These are phyloP conservation scores for Prietella phreatophila DNA, from an alignment of 2,113 vertebrate genomes.

Conservation along the genomic window DNA sequence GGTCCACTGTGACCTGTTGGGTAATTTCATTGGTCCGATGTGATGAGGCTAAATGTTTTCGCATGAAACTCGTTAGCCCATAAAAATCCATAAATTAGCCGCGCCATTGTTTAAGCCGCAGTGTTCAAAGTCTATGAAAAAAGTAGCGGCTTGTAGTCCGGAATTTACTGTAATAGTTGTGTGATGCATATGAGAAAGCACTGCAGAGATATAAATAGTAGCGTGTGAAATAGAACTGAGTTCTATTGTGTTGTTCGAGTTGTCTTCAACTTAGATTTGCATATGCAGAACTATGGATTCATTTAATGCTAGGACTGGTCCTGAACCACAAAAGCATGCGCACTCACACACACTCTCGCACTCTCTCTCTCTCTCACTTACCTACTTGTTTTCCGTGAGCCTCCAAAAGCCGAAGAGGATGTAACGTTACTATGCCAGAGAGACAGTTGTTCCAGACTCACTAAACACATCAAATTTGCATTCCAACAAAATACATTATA, in stretches of 20 bases:
- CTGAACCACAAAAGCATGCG: background rate
- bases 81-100: no score
- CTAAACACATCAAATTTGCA: background rate
- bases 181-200: background rate
- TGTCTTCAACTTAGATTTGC: background rate
- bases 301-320: background rate
- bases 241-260: background rate
- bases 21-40: no score
- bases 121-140: no score
- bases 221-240: background rate
- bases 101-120: no score
- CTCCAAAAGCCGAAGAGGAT: background rate
- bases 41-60: no score
- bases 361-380: no score
- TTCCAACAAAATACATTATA: background rate
- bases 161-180: no score
- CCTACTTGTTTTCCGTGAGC: background rate
- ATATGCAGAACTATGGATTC: slow-evolving; percentile 1
- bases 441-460: background rate
- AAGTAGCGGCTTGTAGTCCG: no score
- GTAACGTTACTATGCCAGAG: background rate
- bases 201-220: background rate
- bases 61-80: no score
- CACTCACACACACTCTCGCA: background rate
- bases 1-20: no score